Conservation (phyloP, 2,113 vertebrate species). For the cattle (Bos taurus) region DNA sequence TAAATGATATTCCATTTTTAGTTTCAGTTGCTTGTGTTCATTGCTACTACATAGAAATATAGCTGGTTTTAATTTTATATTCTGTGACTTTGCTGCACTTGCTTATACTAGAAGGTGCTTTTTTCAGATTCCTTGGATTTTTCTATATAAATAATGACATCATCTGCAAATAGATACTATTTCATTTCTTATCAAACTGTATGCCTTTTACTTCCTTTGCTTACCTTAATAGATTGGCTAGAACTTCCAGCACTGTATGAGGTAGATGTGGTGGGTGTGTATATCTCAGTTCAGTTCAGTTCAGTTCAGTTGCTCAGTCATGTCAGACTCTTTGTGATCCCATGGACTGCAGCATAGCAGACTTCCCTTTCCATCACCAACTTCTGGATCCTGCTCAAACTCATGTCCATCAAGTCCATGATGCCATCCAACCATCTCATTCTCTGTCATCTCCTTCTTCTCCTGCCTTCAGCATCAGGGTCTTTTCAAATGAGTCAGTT, state of each 20-base stretch:
- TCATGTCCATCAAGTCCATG: not conserved
- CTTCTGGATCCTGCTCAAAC: not conserved
- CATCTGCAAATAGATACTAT: not conserved
- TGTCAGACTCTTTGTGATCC: not conserved
- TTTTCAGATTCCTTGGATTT: not conserved
- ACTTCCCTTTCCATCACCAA: not conserved
- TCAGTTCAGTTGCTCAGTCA: not conserved
- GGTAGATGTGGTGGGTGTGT: not conserved
- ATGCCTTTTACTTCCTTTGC: not conserved
- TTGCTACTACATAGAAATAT: not conserved
- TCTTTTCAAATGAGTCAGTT: not conserved
- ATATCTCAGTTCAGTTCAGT: not conserved
- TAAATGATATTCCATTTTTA: not conserved
- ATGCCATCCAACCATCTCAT: not conserved
- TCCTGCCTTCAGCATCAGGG: not conserved
- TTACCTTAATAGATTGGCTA: not conserved
- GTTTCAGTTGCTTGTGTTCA: not conserved
- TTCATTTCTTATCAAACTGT: not conserved
- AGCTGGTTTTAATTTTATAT: not conserved
- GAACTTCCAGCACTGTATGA: not conserved
- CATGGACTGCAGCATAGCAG: not conserved
- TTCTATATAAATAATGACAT: not conserved
- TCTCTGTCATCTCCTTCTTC: not conserved
- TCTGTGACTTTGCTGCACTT: not conserved
- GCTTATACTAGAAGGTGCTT: not conserved